These are phyloP conservation scores for Gymnorhina tibicen DNA, from an alignment of 2,113 vertebrate genomes.

Conservation along the genomic window DNA sequence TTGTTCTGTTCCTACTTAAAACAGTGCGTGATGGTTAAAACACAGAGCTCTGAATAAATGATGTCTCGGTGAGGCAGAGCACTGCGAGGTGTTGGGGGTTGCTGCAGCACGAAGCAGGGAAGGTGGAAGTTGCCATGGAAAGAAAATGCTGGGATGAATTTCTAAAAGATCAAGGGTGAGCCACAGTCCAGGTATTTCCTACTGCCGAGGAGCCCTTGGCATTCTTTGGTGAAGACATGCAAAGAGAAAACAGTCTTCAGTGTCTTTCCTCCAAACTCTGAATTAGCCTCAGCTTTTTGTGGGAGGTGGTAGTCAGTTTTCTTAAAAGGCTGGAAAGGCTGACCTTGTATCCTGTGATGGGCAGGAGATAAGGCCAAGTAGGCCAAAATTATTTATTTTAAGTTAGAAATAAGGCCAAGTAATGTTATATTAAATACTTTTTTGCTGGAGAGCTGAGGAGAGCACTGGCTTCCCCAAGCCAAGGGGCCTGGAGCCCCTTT, in stretches of 20 bases:
- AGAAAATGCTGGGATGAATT: not conserved
- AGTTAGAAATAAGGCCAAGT: not conserved
- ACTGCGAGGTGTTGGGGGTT: not conserved
- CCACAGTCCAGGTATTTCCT: not conserved
- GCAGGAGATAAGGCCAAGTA: not conserved
- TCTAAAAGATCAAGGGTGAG: not conserved
- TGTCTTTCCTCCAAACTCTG: not conserved
- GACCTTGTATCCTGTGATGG: not conserved
- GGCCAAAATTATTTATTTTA: not conserved
- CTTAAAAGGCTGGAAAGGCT: not conserved
- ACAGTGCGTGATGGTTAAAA: not conserved
- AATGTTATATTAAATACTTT: not conserved
- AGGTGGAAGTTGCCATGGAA: not conserved
- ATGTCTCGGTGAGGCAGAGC: not conserved
- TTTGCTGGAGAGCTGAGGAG: not conserved
- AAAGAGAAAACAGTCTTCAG: not conserved
- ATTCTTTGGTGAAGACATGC: not conserved
- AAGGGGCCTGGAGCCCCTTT: not conserved
- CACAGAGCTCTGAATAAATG: not conserved
- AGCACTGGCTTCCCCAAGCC: not conserved
- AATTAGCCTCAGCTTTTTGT: not conserved
- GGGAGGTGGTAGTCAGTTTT: not conserved
- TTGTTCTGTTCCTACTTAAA: not conserved
- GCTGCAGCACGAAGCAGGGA: not conserved
- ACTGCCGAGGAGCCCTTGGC: not conserved